Base-by-base conservation (phyloP, 2,797 vertebrate species). In the Melopsittacus undulatus region DNA sequence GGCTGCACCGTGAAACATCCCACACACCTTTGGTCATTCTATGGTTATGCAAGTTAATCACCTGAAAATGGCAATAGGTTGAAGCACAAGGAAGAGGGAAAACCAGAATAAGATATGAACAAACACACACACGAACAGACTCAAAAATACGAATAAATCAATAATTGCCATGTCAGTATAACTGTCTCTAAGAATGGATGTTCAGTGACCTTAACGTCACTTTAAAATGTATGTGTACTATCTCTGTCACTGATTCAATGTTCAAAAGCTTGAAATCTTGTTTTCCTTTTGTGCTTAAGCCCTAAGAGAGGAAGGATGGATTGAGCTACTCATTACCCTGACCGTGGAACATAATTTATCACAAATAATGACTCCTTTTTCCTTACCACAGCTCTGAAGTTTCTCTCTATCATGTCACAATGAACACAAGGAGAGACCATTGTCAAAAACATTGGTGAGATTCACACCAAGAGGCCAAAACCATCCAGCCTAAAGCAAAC, bases 291-390 rank as follows among this genome's bases (percentile, higher is more conserved):
- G 72, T 66, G 38, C 51, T 84, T 24, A 27, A 81, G 48, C 49
- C 87, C 70, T 91, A 8, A 45, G 42, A 91, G 84, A 64, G 45
- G 70, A 64, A 89, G 84, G 57, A 91, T 46, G 43, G 84, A 82
- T 57, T 66, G 84, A 95, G 79, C 92, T 70, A 11, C 61, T 94
- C 92, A 85, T 51, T 66, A 32, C 66, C 45, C 75, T 67, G 85
- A 67, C 64, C 85, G 45, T 2, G 12, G 42, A 40, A 69, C 38
- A 45, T 57, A 75, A 82, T 86, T 92, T 48, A 90, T 86, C 91
- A 90, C 43, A 93, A 95, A 67, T 68, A 73, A 92, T 54, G 49
- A 83, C 83, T 93, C 73, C 51, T 59, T 85, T 66, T 85, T 18
- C 72, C 59, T 38, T 69, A 34, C 56, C 52, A 34, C 72, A 29